Evolutionary conservation across 2,797 vertebrate species (phyloP).

Genomic region (Trachops cirrhosus): DNA sequence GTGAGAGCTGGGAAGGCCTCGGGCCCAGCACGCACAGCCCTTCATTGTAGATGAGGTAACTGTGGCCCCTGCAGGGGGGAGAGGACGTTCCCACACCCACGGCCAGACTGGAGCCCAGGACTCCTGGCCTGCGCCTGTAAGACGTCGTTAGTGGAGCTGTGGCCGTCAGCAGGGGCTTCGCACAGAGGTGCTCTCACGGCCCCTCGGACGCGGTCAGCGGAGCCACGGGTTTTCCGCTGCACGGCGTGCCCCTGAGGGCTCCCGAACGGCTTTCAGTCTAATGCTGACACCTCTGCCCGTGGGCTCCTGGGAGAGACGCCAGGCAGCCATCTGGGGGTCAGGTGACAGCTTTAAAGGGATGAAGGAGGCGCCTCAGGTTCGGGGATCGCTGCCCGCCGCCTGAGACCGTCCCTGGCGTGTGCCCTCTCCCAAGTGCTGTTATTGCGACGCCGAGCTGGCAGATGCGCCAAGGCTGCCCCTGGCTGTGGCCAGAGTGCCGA

Average conservation of each 20-base stretch:
- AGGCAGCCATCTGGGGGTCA: neutral
- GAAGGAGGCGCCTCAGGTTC: neutral
- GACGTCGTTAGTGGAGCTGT: accelerated
- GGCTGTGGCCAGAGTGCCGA: neutral
- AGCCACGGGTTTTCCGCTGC: neutral
- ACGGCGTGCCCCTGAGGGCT: accelerated
- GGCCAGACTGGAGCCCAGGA: neutral
- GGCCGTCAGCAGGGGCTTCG: neutral
- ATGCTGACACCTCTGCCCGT: accelerated
- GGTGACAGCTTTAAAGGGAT: accelerated
- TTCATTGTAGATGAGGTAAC: neutral
- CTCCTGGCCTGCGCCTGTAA: neutral
- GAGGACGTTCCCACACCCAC: neutral
- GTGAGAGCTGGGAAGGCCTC: neutral
- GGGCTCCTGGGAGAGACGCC: neutral
- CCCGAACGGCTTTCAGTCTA: neutral
- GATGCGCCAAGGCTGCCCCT: neutral
- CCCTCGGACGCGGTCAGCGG: accelerated
- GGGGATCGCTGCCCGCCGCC: accelerated
- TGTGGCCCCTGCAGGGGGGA: neutral
- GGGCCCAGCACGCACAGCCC: accelerated
- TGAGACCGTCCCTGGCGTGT: accelerated
- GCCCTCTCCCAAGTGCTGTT: neutral
- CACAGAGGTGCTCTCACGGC: neutral
- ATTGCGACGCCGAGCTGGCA: neutral